phyloP scores from a whole-genome alignment of 2,113 vertebrate genomes.

The Plectropomus leopardus region DNA sequence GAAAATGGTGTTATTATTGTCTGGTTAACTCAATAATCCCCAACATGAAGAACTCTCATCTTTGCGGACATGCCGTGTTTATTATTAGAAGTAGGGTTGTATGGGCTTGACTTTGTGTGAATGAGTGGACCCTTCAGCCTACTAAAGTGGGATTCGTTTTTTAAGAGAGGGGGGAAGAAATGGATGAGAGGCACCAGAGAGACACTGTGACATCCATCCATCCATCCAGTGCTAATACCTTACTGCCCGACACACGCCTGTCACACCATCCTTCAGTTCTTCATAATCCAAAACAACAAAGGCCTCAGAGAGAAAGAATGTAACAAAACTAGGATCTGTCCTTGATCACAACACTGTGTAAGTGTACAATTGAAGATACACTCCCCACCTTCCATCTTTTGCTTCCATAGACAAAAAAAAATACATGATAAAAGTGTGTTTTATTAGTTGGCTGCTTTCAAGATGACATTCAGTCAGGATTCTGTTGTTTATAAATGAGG shows the following conservation, averaged over 20 bases:
- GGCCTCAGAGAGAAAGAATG: neutral
- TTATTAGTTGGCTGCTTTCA: slow-evolving; percentile 4
- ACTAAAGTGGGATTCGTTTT: slow-evolving; percentile 55
- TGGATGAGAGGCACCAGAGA: neutral
- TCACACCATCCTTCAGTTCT: slow-evolving; percentile 33
- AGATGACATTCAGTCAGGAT: slow-evolving; percentile 21
- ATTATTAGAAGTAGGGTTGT: slow-evolving; percentile 32
- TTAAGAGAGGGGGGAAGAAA: slow-evolving; percentile 5
- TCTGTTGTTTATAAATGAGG: slow-evolving; percentile 32
- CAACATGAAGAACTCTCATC: slow-evolving; percentile 34
- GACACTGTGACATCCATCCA: slow-evolving; percentile 11
- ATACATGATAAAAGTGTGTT: neutral
- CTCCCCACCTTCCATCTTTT: neutral
- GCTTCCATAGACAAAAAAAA: neutral
- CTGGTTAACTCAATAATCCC: slow-evolving; percentile 47
- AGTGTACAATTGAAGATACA: slow-evolving; percentile 41
- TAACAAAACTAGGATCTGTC: slow-evolving; percentile 21
- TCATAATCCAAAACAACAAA: slow-evolving; percentile 42
- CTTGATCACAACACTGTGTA: slow-evolving; percentile 50
- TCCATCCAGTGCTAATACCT: slow-evolving; percentile 47
- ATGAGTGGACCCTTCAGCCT: slow-evolving; percentile 47
- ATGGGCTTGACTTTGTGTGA: slow-evolving; percentile 15
- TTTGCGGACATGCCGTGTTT: slow-evolving; percentile 10
- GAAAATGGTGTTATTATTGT: slow-evolving; percentile 37
- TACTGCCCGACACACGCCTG: neutral